Conservation (phyloP, 2,113 vertebrate genomes). For the Suricata suricatta region DNA sequence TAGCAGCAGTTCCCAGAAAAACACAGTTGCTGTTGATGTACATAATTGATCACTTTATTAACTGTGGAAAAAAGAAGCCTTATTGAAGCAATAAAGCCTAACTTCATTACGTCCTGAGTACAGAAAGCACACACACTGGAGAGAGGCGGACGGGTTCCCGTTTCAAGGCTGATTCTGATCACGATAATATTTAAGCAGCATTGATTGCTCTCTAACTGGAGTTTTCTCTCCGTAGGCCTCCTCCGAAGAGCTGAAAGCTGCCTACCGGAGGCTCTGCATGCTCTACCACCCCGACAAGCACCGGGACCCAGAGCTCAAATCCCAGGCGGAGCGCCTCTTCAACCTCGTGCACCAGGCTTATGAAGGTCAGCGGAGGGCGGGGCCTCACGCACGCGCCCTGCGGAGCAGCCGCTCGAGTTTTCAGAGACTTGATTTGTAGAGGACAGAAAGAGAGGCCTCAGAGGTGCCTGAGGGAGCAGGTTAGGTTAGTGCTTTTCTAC, state of each 20-base stretch:
- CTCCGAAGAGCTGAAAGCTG: conserved; percentile 95
- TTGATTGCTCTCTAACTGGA: background rate
- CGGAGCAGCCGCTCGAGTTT: conserved; percentile 48
- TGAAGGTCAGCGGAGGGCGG: conserved; percentile 89
- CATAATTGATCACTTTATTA: conserved; percentile 32
- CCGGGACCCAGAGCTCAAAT: conserved; percentile 95
- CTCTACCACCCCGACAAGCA: conserved; percentile 99
- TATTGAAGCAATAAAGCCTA: background rate
- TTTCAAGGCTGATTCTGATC: conserved; percentile 28
- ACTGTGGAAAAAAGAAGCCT: rapidly evolving
- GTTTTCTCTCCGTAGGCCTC: conserved; percentile 89
- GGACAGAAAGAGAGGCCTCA: conserved; percentile 19
- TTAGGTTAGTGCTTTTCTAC: conserved; percentile 45
- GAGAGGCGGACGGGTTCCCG: background rate
- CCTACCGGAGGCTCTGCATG: conserved; percentile 97
- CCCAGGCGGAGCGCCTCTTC: conserved; percentile 94
- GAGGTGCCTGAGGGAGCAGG: conserved; percentile 16
- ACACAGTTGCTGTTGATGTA: background rate
- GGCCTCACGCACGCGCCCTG: background rate
- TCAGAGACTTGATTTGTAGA: conserved; percentile 63
- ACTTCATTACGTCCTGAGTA: background rate
- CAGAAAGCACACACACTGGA: background rate
- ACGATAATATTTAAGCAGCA: background rate
- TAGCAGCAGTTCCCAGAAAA: background rate
- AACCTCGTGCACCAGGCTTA: conserved; percentile 98